Percentiles rank a stretch among this genome's conserved stretches.
phyloP scores from a whole-genome alignment of 2,888 invertebrate species.

The Polydrusus tereticollis region DNA sequence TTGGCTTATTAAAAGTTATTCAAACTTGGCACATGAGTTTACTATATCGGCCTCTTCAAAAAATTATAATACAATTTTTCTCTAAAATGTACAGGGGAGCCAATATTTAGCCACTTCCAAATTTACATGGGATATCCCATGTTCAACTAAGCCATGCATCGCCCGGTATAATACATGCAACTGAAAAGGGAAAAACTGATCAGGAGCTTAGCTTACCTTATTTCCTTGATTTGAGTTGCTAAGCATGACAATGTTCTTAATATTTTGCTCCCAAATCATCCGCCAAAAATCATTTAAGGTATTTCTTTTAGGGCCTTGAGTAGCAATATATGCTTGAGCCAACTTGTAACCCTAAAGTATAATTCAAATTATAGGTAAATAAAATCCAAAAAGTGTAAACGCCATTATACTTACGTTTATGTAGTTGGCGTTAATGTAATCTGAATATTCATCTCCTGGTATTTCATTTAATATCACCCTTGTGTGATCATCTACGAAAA shows the following conservation, averaged over 20 bases:
- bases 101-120: too few relatives aligned
- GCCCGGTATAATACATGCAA: too few relatives aligned
- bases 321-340: constrained; percentile 62
- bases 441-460: constrained; percentile 63
- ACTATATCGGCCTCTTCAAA: too few relatives aligned
- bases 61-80: too few relatives aligned
- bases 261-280: constrained; percentile 68
- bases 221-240: constrained; percentile 67
- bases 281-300: constrained; percentile 64
- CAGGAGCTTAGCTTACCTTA: too few relatives aligned
- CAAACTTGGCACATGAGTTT: too few relatives aligned
- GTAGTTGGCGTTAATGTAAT: constrained; percentile 71
- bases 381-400: too few relatives aligned
- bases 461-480: constrained; percentile 66
- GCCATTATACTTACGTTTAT: constrained; percentile 66
- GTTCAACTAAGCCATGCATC: too few relatives aligned
- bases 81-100: too few relatives aligned
- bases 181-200: background rate
- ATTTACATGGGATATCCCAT: too few relatives aligned
- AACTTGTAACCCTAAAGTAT: constrained; percentile 60
- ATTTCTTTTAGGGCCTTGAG: constrained; percentile 63
- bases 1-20: too few relatives aligned
- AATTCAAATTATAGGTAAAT: too few relatives aligned
- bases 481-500: constrained; percentile 67
- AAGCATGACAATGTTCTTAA: constrained; percentile 68